Evolutionary conservation across 2,113 vertebrate species (phyloP), one percentile per base, ranked within the genome.

Genomic region (Prunella himalayana): DNA sequence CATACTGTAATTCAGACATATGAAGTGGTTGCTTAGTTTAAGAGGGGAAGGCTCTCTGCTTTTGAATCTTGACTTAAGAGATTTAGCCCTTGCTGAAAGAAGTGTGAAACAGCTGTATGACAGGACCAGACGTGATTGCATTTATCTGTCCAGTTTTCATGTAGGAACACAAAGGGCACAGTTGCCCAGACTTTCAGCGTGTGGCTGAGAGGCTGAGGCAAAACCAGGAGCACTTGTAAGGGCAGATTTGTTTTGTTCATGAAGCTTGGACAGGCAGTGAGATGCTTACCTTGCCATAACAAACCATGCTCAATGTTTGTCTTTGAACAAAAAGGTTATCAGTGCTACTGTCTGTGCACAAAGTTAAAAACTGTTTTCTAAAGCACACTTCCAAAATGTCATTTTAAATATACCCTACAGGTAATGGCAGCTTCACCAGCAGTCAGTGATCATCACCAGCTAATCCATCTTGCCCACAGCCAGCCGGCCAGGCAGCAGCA

Each of bases 91-190:
- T 61, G 50, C 41, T 87, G 91, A 79, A 82, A 72, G 53, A 65
- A 78, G 23, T 0, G 4, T 82, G 30, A 76, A 82, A 33, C 30
- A 60, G 39, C 21, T 25, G 27, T 33, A 15, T 20, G 19, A 59
- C 33, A 83, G n/a, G 64, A 14, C 0, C 7, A 66, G 28, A 42
- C 14, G 28, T 5, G n/a, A 18, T 10, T n/a, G 9, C 0, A 0
- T 54, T 82, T 13, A 20, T 65, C 37, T 70, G 8, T 28, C 30
- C 42, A 54, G 6, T 72, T 91, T 76, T 37, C 27, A 13, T 20
- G 13, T 11, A 15, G 9, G 22, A 7, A 57, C 30, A 72, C 1
- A 7, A 65, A 86, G 30, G 27, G 7, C 44, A 57, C 6, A 15
- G 35, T 25, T 11, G 6, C 4, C 18, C 75, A 64, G 77, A 23